Evolutionary conservation across 2,888 invertebrate species (phyloP).

Genomic region (Harpalus rubripes): DNA sequence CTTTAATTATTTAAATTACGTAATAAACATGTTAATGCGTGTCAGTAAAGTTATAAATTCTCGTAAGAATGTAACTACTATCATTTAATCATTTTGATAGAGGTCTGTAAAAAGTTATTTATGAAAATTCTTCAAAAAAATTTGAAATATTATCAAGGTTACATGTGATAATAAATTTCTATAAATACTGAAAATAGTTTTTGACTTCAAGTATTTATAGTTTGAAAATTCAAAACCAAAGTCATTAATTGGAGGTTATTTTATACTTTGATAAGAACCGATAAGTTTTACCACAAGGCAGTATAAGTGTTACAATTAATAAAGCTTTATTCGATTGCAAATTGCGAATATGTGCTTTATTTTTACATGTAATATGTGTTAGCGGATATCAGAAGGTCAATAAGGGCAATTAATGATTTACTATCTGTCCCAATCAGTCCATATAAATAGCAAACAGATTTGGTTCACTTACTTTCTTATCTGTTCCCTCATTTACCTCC

Average conservation of each 20-base stretch:
- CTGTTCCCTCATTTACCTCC: conserved; percentile 70
- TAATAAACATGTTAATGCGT: neutral
- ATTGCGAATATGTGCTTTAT: conserved; percentile 32
- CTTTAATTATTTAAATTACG: neutral
- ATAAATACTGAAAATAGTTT: neutral
- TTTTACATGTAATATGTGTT: conserved; percentile 47
- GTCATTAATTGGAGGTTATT: conserved; percentile 13
- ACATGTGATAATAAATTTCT: conserved; percentile 4
- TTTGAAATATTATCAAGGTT: neutral
- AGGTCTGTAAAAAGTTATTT: neutral
- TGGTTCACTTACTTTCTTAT: conserved; percentile 73
- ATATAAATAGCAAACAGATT: conserved; percentile 52
- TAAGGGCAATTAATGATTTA: conserved; percentile 59
- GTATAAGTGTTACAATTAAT: neutral
- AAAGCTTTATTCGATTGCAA: neutral
- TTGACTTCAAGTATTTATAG: neutral
- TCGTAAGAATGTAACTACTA: neutral
- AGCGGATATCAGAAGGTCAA: conserved; percentile 66
- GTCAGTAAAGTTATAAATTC: conserved; percentile 1
- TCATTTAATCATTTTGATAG: neutral
- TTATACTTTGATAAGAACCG: neutral
- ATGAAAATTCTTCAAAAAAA: neutral
- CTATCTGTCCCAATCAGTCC: conserved; percentile 24
- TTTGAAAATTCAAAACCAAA: neutral
- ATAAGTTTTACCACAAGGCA: conserved; percentile 21